These are phyloP conservation scores for Pelosia muscerda DNA, from an alignment of 2,888 invertebrate genomes.

Conservation along the genomic window DNA sequence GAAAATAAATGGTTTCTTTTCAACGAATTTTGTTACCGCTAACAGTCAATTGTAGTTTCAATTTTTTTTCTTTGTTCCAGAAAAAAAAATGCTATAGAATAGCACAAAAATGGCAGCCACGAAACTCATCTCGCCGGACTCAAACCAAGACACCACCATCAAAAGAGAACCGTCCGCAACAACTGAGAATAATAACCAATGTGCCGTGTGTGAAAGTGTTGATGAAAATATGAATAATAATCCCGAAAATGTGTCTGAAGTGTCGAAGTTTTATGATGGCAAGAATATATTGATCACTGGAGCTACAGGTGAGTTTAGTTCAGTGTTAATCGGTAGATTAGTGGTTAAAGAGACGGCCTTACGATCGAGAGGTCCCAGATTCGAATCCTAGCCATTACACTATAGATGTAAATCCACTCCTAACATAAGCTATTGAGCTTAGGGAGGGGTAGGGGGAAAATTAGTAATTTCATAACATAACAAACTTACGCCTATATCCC, in stretches of 20 bases:
- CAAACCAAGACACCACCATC: slow-evolving; percentile 19
- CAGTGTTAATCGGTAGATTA: too few relatives aligned
- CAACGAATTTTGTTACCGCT: too few relatives aligned
- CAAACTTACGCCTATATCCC: too few relatives aligned
- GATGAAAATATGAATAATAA: slow-evolving; percentile 60
- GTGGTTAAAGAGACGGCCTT: too few relatives aligned
- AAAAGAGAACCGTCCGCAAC: slow-evolving; percentile 25
- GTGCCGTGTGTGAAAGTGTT: slow-evolving; percentile 40
- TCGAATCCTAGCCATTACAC: too few relatives aligned
- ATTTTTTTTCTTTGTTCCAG: slow-evolving; percentile 46
- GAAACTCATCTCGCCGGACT: slow-evolving; percentile 30
- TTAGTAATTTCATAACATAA: too few relatives aligned
- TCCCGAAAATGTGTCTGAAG: slow-evolving; percentile 64
- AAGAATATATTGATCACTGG: slow-evolving; percentile 88
- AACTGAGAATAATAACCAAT: slow-evolving; percentile 28
- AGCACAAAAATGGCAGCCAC: slow-evolving; percentile 32
- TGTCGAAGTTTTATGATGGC: slow-evolving; percentile 87
- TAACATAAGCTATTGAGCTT: too few relatives aligned
- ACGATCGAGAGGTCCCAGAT: too few relatives aligned
- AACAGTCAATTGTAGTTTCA: too few relatives aligned
- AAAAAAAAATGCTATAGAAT: slow-evolving; percentile 46
- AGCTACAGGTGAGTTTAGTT: slow-evolving; percentile 80
- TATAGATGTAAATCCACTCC: too few relatives aligned
- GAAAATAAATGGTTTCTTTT: too few relatives aligned
- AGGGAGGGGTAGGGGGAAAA: too few relatives aligned